Evolutionary conservation across 2,797 vertebrate species (phyloP), one percentile per base, ranked within the genome.

Genomic region (Tokudaia muenninki): DNA sequence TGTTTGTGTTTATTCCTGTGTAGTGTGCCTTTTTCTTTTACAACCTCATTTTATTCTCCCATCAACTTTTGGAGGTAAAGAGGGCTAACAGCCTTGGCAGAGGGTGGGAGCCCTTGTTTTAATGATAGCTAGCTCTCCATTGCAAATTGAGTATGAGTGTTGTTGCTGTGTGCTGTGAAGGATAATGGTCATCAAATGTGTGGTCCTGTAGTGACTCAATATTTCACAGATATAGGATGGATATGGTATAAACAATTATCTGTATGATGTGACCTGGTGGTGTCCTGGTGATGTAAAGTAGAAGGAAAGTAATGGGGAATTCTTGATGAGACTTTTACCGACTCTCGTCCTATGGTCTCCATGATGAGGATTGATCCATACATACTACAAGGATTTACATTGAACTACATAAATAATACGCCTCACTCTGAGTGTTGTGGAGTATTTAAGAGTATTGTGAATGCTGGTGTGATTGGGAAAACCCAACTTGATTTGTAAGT

Each of bases 361-460:
- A 6, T 80, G 57, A 34, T 29, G 6, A 87, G 81, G 80, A 14
- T 75, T 11, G 44, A 3, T 70, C 84, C 16, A 2, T 67, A 1
- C 9, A 22, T 37, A 3, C 37, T 84, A 3, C 21, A 47, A 67
- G 41, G 55, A 22, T 14, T 88, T 50, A 24, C 41, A 52, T 61
- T 80, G 34, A 12, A 72, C 19, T 67, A 52, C n/a, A 41, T 81
- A 87, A 55, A 61, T 61, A 50, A 70, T 47, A 50, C 21, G 11
- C 47, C 31, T 93, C 70, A 5, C 52, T 2, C 2, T 63, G 29
- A 70, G 75, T 79, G 11, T 37, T 75, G 65, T 75, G 19, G 79
- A 50, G 22, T 44, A 94, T 94, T 94, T n/a, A 63, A 61, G 82
- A 96, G 77, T 57, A 14, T 82, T 50, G 24, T 19, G 31, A 22